Base-by-base conservation (phyloP, 2,113 vertebrate genomes). In the Zapornia atra region DNA sequence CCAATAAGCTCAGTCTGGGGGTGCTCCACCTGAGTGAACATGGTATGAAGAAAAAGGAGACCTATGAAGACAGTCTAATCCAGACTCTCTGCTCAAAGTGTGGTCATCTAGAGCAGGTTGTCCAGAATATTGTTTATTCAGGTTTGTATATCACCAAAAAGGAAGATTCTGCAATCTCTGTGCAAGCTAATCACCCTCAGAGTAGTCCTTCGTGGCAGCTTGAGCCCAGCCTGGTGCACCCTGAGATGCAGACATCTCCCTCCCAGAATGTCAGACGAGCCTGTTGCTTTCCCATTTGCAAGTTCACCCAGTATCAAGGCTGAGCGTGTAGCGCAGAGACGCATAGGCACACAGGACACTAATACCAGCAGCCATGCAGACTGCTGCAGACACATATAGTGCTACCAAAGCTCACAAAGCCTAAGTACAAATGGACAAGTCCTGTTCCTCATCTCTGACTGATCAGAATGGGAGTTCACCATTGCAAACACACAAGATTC, bases 341-440 rank as follows among this genome's bases (percentile, higher is more conserved):
- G 5, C 19, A 26, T 4, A 22, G 4, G 10, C 9, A 56, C 5
- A 34, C 3, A 20, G 22, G 42, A 33, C 22, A 22, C 10, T 1
- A 3, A 48, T 50, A 33, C 16, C 11, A 51, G 4, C 16, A 36
- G 38, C 6, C 2, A 1, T 26, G 25, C 11, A 26, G 18, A 12
- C 21, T 57, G 57, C 24, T 59, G 29, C 34, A 5, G 8, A 8
- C 54, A n/a, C 0, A 1, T 12, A 6, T 4, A 8, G 6, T 6
- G 21, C 12, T 59, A 8, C 10, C 7, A 76, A n/a, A 48, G 13
- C 7, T 85, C 25, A 14, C 9, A 57, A 44, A 79, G 24, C 1
- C 1, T 12, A 8, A 40, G 5, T 15, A 57, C 26, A 71, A 56
- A 57, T 11, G 8, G 12, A 3, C 33, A 70, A 28, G 34, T 38